Evolutionary conservation across 2,113 vertebrate genomes (phyloP), one percentile per base, ranked within the genome.

Genomic region (Ahaetulla prasina): DNA sequence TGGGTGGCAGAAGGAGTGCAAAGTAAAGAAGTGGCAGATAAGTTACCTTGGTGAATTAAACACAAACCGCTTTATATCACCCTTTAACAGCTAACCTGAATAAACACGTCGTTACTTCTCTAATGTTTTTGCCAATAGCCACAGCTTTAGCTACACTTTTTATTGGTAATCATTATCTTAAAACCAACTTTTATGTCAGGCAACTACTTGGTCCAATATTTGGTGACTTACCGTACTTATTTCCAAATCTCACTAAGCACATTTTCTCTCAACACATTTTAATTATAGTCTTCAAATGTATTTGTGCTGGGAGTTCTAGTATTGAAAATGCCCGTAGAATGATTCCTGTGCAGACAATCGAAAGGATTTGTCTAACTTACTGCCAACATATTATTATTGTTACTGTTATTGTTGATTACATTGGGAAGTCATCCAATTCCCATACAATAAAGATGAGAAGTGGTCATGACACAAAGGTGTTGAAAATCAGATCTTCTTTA

Each of bases 301-400:
- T 55, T 89, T 92, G 43, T 84, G 35, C 23, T 89, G 88, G 53
- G 52, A 85, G 45, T 88, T 85, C n/a, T n/a, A 16, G 12, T 60
- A 80, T 60, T 85, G 92, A 85, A 85, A 92, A 92, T 85, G 25
- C 11, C 74, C 10, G 18, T 80, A 80, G 35, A 88, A 85, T 89
- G 87, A 89, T 89, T 60, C 87, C 53, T 39, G 30, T 89, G 3
- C 35, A 54, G 54, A 89, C 68, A 92, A 45, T 85, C 57, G 11
- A 89, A 92, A 60, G 43, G 25, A 50, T 92, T 92, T 92, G 22
- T 89, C 63, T 68, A 11, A 89, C 91, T 35, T 53, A 57, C 18
- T 47, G 20, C 18, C 63, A 89, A 55, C 35, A 55, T 85, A 25
- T 47, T 68, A 49, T 16, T 68, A 49, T 16, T 68, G 52, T 52